Conservation (phyloP, 64 coral and sea anemone species). For the Hydrozoanthus tunicans region DNA sequence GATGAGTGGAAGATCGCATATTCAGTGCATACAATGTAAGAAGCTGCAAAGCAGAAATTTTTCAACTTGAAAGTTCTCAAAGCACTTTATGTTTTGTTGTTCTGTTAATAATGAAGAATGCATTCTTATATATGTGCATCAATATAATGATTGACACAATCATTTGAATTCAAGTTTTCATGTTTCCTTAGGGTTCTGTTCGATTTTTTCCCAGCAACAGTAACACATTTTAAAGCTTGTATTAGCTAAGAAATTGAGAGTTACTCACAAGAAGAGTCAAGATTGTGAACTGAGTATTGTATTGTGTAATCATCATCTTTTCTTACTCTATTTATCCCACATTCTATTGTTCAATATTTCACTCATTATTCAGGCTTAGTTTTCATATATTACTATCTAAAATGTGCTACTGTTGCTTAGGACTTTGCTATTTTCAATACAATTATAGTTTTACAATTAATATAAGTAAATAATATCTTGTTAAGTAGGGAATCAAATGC, state of each 20-base stretch:
- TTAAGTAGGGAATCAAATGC: slow-evolving; percentile 45
- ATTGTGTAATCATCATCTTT: too few species aligned
- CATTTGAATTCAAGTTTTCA: slow-evolving; percentile 11
- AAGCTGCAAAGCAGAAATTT: slow-evolving; percentile 62
- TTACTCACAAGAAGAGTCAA: too few species aligned
- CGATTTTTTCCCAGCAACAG: slow-evolving; percentile 6
- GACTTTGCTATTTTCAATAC: background rate
- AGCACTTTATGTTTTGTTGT: slow-evolving; percentile 47
- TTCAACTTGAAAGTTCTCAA: slow-evolving; percentile 61
- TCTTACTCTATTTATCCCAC: too few species aligned
- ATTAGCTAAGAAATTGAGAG: background rate
- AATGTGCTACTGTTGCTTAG: slow-evolving; percentile 28
- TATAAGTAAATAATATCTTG: background rate
- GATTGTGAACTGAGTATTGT: too few species aligned
- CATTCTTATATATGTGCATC: background rate
- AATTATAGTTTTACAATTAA: slow-evolving; percentile 24
- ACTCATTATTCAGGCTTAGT: background rate
- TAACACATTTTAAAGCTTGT: background rate
- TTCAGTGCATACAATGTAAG: slow-evolving; percentile 46
- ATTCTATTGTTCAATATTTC: too few species aligned
- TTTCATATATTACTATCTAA: background rate
- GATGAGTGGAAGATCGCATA: slow-evolving; percentile 11
- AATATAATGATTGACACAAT: slow-evolving; percentile 24
- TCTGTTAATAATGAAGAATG: background rate
- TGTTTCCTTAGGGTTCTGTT: slow-evolving; percentile 46